phyloP scores from a whole-genome alignment of 1,140 invertebrate species.

The Aporrectodea caliginosa region DNA sequence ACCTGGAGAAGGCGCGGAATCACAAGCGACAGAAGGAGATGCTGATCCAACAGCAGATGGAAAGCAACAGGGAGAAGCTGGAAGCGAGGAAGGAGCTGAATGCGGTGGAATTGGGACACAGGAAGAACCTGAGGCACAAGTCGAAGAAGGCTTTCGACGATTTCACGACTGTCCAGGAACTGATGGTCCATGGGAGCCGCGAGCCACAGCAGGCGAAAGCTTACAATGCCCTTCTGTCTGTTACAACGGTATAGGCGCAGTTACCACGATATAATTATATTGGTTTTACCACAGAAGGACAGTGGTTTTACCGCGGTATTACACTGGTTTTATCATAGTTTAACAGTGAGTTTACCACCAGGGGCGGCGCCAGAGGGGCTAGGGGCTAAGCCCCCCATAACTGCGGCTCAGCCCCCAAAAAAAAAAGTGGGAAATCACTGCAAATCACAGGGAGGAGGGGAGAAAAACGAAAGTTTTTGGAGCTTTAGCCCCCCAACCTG shows the following conservation, averaged over 20 bases:
- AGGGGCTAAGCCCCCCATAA: too few species aligned
- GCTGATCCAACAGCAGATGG: constrained; percentile 49
- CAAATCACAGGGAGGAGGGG: too few species aligned
- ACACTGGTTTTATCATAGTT: too few species aligned
- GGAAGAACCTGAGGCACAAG: constrained; percentile 58
- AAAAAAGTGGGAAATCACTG: too few species aligned
- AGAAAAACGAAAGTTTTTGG: too few species aligned
- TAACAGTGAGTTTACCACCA: too few species aligned
- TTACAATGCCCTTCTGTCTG: constrained; percentile 51
- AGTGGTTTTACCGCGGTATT: too few species aligned
- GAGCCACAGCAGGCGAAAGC: constrained; percentile 43
- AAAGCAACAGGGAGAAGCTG: constrained; percentile 48
- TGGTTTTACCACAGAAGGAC: too few species aligned
- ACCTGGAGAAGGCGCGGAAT: constrained; percentile 68
- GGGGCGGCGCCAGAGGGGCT: too few species aligned
- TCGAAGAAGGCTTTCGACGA: constrained; percentile 57
- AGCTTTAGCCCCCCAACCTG: too few species aligned
- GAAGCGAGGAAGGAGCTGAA: constrained; percentile 39
- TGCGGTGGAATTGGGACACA: constrained; percentile 57
- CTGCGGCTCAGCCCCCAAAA: too few species aligned
- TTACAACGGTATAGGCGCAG: constrained; percentile 56
- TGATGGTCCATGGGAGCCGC: constrained; percentile 56
- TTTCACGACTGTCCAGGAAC: constrained; percentile 59
- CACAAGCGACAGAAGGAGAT: constrained; percentile 57
- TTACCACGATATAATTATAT: too few species aligned